Evolutionary conservation across 2,797 vertebrate species (phyloP).

Genomic region (Psittacula echo): DNA sequence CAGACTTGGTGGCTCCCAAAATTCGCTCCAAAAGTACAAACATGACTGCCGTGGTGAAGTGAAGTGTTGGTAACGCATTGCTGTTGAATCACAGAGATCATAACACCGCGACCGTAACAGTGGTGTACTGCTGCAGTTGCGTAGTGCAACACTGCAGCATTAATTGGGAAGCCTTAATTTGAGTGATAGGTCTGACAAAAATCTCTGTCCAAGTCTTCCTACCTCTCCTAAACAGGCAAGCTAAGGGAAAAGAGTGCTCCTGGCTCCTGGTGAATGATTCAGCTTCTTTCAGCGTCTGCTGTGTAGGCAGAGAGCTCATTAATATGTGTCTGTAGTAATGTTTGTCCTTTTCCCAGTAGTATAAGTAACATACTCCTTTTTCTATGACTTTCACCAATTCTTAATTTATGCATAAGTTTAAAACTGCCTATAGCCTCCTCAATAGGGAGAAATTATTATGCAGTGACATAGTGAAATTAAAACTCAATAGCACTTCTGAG

Average conservation of each 20-base stretch:
- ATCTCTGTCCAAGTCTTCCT: background rate
- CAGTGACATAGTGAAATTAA: background rate
- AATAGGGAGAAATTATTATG: background rate
- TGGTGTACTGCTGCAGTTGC: background rate
- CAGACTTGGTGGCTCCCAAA: background rate
- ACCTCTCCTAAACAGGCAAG: background rate
- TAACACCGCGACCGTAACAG: fast-evolving
- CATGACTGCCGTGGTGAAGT: background rate
- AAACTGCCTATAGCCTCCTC: background rate
- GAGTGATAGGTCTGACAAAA: background rate
- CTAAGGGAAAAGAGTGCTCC: background rate
- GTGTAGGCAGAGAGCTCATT: background rate
- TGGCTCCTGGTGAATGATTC: background rate
- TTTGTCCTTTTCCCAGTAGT: background rate
- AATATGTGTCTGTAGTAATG: background rate
- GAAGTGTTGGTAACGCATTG: background rate
- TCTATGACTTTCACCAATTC: background rate
- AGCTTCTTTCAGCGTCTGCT: background rate
- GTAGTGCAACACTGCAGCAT: background rate
- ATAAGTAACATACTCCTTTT: background rate
- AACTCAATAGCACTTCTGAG: background rate
- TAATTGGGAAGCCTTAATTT: background rate
- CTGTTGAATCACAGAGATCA: background rate
- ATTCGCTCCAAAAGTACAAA: background rate
- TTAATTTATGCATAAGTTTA: background rate